These are phyloP conservation scores for Triplophysa rosa DNA, from an alignment of 2,113 vertebrate species.

Conservation along the genomic window DNA sequence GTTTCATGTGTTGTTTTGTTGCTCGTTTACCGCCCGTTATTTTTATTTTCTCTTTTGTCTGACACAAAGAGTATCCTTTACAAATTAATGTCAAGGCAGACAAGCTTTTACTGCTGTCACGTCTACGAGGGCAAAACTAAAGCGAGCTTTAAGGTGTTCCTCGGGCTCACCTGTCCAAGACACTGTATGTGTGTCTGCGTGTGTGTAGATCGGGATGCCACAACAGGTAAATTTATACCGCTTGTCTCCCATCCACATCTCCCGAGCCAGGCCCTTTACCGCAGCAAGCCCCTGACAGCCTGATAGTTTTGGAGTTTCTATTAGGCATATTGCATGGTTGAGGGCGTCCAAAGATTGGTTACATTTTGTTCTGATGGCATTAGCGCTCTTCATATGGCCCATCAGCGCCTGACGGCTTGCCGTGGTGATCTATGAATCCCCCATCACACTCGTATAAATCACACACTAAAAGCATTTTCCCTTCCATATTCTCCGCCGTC, in stretches of 20 bases:
- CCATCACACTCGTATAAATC: conserved; percentile 82
- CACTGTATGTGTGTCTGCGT: conserved; percentile 18
- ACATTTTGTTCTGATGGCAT: conserved; percentile 82
- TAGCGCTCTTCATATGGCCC: conserved; percentile 76
- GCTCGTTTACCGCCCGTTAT: conserved; percentile 64
- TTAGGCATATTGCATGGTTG: conserved; percentile 83
- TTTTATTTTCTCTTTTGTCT: conserved; percentile 55
- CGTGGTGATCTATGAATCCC: conserved; percentile 79
- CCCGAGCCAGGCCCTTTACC: conserved; percentile 35
- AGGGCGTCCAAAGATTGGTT: conserved; percentile 82
- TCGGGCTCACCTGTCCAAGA: conserved; percentile 8
- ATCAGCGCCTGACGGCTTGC: conserved; percentile 79
- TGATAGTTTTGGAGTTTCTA: conserved; percentile 81
- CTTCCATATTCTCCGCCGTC: conserved; percentile 69
- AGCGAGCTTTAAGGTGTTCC: not conserved
- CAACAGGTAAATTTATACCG: conserved; percentile 76
- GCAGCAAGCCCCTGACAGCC: conserved; percentile 66
- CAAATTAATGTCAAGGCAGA: conserved; percentile 68
- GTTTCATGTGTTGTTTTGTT: conserved; percentile 44
- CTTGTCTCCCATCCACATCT: conserved; percentile 38
- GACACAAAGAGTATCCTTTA: conserved; percentile 75
- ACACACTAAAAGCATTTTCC: conserved; percentile 83
- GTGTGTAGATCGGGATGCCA: conserved; percentile 50
- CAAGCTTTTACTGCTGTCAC: conserved; percentile 25
- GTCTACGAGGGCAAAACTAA: conserved; percentile 8